Percentiles rank a stretch among this genome's conserved stretches.
phyloP scores from a whole-genome alignment of 2,888 invertebrate genomes.

The Troides oblongomaculatus region DNA sequence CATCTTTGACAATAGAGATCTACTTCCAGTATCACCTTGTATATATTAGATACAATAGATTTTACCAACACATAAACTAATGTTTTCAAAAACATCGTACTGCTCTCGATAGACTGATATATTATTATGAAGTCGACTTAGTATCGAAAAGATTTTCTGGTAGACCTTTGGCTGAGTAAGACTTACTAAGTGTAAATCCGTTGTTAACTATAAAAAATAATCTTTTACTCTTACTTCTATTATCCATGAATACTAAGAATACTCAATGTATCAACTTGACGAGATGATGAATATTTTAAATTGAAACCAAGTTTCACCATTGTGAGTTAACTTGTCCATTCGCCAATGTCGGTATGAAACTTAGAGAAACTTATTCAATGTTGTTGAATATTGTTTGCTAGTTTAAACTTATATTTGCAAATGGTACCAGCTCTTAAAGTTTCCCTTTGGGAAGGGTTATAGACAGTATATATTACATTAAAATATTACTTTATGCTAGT shows the following conservation, averaged over 20 bases:
- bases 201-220: not conserved
- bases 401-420: slow-evolving; percentile 15
- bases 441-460: slow-evolving; percentile 2
- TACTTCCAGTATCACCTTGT: no score
- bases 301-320: not conserved
- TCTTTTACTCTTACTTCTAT: not conserved
- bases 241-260: not conserved
- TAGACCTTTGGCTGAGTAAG: no score
- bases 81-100: no score
- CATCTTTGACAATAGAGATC: no score
- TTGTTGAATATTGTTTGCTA: slow-evolving; percentile 1
- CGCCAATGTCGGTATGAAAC: slow-evolving; percentile 9
- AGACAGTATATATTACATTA: not conserved
- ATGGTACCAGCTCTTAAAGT: slow-evolving; percentile 4
- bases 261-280: not conserved
- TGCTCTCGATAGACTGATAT: no score
- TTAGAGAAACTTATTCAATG: slow-evolving; percentile 4
- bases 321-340: slow-evolving; percentile 18
- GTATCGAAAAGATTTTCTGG: no score
- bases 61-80: no score
- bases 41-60: no score
- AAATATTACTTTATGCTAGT: no score
- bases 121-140: no score
- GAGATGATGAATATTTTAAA: not conserved
- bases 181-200: no score